Conservation (phyloP, 2,888 invertebrate species). For the Agapetus fuscipes region DNA sequence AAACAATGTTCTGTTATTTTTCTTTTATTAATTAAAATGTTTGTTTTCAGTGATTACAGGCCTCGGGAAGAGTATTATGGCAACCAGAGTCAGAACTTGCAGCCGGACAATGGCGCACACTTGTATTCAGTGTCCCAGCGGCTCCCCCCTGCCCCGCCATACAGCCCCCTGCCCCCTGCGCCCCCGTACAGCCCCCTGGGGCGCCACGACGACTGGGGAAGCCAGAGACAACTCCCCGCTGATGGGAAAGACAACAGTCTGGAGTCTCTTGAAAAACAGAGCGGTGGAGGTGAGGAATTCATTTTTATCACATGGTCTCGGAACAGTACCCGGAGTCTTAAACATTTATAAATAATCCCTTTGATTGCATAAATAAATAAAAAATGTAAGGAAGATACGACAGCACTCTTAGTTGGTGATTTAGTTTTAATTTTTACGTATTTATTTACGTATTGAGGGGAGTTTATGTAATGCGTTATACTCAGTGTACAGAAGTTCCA, state of each 20-base stretch:
- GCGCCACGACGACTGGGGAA: conserved; percentile 43
- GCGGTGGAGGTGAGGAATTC: conserved; percentile 37
- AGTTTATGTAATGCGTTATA: no score
- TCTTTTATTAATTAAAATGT: no score
- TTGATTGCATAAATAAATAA: no score
- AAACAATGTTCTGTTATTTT: no score
- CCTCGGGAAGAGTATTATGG: conserved; percentile 44
- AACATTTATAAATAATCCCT: no score
- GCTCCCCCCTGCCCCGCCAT: conserved; percentile 40
- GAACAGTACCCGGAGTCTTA: no score
- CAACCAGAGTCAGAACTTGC: conserved; percentile 41
- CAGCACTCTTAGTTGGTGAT: no score
- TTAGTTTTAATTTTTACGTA: background rate
- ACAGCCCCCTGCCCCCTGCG: conserved; percentile 40
- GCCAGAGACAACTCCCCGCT: conserved; percentile 40
- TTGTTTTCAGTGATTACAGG: conserved; percentile 36
- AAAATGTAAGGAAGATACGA: no score
- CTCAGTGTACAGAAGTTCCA: no score
- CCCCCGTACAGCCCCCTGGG: conserved; percentile 42
- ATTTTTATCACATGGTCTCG: no score
- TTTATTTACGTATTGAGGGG: no score
- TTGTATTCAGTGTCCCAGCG: conserved; percentile 53
- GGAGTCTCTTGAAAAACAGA: conserved; percentile 40
- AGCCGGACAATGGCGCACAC: conserved; percentile 44
- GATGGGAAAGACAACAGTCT: conserved; percentile 45